These are phyloP conservation scores for Synanthedon tipuliformis DNA, from an alignment of 2,888 invertebrate genomes.

Conservation along the genomic window DNA sequence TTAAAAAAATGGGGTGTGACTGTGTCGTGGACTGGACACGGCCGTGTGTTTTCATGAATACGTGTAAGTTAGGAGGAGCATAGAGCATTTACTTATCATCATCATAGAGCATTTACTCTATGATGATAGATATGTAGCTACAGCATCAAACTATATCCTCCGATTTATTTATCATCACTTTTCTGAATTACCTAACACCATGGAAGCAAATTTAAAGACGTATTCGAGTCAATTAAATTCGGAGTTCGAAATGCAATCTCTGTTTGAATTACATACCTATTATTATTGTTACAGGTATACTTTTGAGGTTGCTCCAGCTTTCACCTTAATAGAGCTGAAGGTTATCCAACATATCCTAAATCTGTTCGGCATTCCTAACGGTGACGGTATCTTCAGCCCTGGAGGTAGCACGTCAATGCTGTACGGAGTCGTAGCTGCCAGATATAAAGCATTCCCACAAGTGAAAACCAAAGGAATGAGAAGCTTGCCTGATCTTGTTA, in stretches of 20 bases:
- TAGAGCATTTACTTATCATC: too few relatives aligned
- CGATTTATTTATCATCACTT: too few relatives aligned
- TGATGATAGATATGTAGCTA: too few relatives aligned
- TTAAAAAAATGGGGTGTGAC: too few relatives aligned
- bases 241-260: neutral
- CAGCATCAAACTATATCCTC: too few relatives aligned
- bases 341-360: conserved; percentile 70
- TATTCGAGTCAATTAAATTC: neutral
- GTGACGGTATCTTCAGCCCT: conserved; percentile 83
- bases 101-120: too few relatives aligned
- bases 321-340: conserved; percentile 79
- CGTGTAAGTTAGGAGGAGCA: too few relatives aligned
- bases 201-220: neutral
- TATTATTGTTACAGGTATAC: conserved; percentile 72
- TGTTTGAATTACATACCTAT: neutral
- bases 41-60: too few relatives aligned
- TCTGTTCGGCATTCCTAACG: conserved; percentile 73
- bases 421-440: conserved; percentile 80
- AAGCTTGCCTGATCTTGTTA: conserved; percentile 72
- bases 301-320: conserved; percentile 84
- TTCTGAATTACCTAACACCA: too few relatives aligned
- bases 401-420: conserved; percentile 85
- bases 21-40: too few relatives aligned
- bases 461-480: conserved; percentile 76
- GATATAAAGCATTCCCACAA: conserved; percentile 75